phyloP scores from a whole-genome alignment of 2,888 invertebrate species.

The Trachelus iudaicus region DNA sequence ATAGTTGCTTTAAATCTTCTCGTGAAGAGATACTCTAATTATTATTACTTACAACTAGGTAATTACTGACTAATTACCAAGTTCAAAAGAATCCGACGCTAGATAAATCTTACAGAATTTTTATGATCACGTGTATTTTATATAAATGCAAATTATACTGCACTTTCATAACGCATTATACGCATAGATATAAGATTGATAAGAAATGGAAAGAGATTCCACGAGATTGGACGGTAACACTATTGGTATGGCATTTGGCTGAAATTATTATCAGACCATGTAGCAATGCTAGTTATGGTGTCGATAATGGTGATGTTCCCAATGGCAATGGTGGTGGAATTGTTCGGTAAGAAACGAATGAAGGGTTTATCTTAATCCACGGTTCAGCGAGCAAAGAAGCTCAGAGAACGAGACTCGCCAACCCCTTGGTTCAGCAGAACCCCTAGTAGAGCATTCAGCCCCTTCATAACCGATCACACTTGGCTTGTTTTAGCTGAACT shows the following conservation, averaged over 20 bases:
- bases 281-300: not conserved
- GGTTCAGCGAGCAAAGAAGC: conserved; percentile 61
- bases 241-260: not conserved
- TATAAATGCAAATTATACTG: not conserved
- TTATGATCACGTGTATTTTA: not conserved
- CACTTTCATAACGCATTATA: not conserved
- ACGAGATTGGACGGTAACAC: not conserved
- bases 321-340: conserved; percentile 30
- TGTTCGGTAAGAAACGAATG: conserved; percentile 60
- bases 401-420: conserved; percentile 36
- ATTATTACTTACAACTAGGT: not conserved
- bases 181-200: not conserved
- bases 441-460: conserved; percentile 32
- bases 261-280: not conserved
- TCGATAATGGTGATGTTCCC: not conserved
- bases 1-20: not conserved
- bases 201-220: not conserved
- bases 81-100: not conserved
- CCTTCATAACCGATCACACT: conserved; percentile 59
- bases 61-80: not conserved
- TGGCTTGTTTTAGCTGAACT: conserved; percentile 50
- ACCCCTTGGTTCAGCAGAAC: conserved; percentile 18
- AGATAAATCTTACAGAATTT: not conserved
- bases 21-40: not conserved
- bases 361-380: conserved; percentile 65